phyloP scores from a whole-genome alignment of 1,140 invertebrate genomes.

The Caerostris darwini region DNA sequence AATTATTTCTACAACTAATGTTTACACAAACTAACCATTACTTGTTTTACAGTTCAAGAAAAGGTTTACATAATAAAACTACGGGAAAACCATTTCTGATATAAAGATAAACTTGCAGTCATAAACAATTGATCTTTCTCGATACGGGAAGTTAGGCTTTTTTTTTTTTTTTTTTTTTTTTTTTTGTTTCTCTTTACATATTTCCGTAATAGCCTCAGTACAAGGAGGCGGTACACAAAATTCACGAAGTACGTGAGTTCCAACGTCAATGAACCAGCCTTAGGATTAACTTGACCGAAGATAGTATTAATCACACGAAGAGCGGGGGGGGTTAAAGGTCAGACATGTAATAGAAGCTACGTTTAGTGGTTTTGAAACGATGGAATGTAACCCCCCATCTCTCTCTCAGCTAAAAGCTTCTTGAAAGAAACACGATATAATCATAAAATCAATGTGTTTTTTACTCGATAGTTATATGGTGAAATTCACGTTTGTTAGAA shows the following conservation, averaged over 20 bases:
- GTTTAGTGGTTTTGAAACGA: neutral
- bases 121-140: neutral
- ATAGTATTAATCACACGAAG: neutral
- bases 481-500: too few relatives aligned
- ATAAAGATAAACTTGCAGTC: neutral
- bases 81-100: neutral
- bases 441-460: too few relatives aligned
- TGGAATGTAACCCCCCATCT: neutral
- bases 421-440: too few relatives aligned
- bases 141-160: neutral
- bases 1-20: neutral
- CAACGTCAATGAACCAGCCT: conserved; percentile 66
- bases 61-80: neutral
- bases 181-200: neutral
- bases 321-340: conserved; percentile 28
- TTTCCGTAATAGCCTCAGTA: neutral
- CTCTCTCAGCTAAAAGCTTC: too few relatives aligned
- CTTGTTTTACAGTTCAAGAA: neutral
- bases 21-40: neutral
- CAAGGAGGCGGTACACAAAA: conserved; percentile 4
- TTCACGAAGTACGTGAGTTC: conserved; percentile 17
- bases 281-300: conserved; percentile 48
- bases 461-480: too few relatives aligned
- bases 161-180: neutral
- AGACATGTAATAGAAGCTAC: neutral